These are phyloP conservation scores for Pseudopleuronectes americanus DNA, from an alignment of 2,797 vertebrate species.

Conservation along the genomic window DNA sequence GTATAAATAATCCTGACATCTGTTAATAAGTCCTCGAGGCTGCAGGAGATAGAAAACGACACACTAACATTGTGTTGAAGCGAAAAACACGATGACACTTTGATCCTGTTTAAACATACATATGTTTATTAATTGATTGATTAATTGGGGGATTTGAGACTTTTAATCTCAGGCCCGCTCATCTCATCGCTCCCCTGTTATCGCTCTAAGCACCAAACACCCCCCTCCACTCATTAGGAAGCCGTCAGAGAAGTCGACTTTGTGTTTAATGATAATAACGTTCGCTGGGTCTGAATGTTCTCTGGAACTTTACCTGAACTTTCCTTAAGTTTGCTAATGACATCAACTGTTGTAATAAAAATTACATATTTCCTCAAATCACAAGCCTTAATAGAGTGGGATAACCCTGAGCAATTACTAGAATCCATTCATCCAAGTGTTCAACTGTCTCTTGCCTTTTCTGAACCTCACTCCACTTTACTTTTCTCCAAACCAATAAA, in stretches of 20 bases:
- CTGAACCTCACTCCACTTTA: constrained; percentile 13
- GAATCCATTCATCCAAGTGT: constrained; percentile 36
- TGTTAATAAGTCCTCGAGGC: constrained; percentile 30
- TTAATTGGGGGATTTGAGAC: constrained; percentile 18
- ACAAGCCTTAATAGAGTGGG: constrained; percentile 3
- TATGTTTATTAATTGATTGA: constrained; percentile 25
- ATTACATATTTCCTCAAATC: constrained; percentile 11
- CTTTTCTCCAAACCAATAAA: constrained; percentile 18
- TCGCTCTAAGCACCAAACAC: constrained; percentile 21
- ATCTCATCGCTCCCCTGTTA: not conserved
- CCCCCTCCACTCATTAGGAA: constrained; percentile 3
- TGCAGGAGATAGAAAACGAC: constrained; percentile 16
- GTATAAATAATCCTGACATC: constrained; percentile 28
- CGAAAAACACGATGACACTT: constrained; percentile 7
- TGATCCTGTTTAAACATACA: not conserved
- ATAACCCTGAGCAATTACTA: constrained; percentile 31
- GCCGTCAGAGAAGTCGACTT: no score
- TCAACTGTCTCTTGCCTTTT: constrained; percentile 23
- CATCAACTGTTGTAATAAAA: constrained; percentile 29
- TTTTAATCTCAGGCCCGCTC: not conserved
- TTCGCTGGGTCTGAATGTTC: not conserved
- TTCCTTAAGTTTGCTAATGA: not conserved
- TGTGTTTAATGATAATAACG: no score
- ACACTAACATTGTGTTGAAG: constrained; percentile 3
- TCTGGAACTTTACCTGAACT: constrained; percentile 4